These are phyloP conservation scores for Mesodorylaimus sp. DNA, from an alignment of 2,888 invertebrate species.

Conservation along the genomic window DNA sequence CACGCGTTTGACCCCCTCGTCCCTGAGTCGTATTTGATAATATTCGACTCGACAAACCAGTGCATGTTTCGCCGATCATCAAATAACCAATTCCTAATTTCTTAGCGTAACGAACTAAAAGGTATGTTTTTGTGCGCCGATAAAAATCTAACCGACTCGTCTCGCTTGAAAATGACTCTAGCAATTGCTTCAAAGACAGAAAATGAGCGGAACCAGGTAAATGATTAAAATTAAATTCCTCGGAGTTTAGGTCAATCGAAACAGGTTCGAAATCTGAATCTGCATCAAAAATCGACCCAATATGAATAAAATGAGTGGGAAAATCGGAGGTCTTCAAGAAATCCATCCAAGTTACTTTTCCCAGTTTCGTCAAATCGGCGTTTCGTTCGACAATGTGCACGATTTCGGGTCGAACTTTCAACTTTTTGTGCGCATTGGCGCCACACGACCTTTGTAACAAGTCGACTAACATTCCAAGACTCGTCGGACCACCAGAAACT, in stretches of 20 bases:
- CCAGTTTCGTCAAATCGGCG: too few relatives aligned
- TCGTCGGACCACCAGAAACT: background rate
- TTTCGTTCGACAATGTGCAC: background rate
- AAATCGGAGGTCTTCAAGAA: too few relatives aligned
- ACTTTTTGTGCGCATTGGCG: background rate
- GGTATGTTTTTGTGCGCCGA: background rate
- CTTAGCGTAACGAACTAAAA: background rate
- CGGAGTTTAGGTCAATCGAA: too few relatives aligned
- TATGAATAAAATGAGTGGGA: too few relatives aligned
- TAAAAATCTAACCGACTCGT: background rate
- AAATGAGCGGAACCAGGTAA: too few relatives aligned
- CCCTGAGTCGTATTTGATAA: too few relatives aligned
- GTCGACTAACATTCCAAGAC: background rate
- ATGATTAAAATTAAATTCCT: too few relatives aligned
- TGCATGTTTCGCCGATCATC: background rate
- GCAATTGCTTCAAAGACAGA: background rate
- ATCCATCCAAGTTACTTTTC: too few relatives aligned
- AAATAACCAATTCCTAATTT: background rate
- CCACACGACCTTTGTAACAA: too few relatives aligned
- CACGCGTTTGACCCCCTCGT: background rate
- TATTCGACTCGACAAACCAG: too few relatives aligned
- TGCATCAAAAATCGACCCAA: too few relatives aligned
- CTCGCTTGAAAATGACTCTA: background rate
- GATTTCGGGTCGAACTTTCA: background rate
- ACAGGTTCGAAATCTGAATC: too few relatives aligned